Conservation (phyloP, 2,113 vertebrate species). For the Tricholaema leucomelas region DNA sequence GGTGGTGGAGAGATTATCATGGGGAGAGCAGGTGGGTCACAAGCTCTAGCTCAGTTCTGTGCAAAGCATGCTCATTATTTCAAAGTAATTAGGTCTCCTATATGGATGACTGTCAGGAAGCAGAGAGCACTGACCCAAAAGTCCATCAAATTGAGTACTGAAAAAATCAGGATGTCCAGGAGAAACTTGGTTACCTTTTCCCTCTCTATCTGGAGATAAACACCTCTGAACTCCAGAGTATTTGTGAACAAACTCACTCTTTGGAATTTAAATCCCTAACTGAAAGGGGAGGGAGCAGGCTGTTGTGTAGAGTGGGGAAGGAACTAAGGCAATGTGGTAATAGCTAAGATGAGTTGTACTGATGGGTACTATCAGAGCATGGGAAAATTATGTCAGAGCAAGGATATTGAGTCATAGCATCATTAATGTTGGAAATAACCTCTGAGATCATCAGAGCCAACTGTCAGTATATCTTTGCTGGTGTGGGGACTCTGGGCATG, state of each 20-base stretch:
- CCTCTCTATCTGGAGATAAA: neutral
- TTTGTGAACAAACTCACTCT: neutral
- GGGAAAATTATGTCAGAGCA: neutral
- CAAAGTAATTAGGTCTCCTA: neutral
- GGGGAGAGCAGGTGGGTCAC: neutral
- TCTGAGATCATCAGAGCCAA: too few species aligned
- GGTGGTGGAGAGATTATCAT: neutral
- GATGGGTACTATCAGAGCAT: neutral
- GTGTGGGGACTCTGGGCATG: neutral
- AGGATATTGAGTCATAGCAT: neutral
- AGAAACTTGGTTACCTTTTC: neutral
- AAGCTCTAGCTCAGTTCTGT: neutral
- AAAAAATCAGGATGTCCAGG: neutral
- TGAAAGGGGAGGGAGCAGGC: neutral
- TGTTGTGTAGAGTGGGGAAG: neutral
- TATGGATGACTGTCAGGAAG: neutral
- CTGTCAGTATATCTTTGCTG: neutral
- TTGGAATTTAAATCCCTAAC: neutral
- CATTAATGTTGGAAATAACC: too few species aligned
- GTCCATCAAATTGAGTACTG: neutral
- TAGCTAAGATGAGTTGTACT: too few species aligned
- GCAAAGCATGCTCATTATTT: neutral
- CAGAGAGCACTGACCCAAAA: neutral
- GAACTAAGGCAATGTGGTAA: neutral
- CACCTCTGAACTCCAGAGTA: too few species aligned